Evolutionary conservation across 2,888 invertebrate species (phyloP).

Genomic region (Pachydiplax longipennis): DNA sequence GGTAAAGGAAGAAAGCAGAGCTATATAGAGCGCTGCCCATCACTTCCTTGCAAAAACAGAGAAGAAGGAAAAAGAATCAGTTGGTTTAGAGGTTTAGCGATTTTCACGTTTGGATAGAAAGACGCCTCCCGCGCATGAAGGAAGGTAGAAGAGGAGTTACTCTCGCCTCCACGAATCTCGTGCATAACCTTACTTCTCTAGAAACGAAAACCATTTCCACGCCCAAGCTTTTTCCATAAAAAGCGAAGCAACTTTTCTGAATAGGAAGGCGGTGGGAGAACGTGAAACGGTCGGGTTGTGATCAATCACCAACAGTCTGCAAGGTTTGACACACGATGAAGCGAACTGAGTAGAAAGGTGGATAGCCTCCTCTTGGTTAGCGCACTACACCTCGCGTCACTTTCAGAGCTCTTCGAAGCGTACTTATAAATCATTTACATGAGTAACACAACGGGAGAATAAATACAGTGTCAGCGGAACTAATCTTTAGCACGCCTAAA

Average conservation of each 20-base stretch:
- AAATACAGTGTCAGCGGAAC: neutral
- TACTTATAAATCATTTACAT: neutral
- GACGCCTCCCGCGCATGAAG: neutral
- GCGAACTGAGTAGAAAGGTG: neutral
- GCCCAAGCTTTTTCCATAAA: conserved; percentile 19
- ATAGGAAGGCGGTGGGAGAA: neutral
- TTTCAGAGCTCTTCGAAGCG: neutral
- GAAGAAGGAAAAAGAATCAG: neutral
- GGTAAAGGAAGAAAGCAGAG: neutral
- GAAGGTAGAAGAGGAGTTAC: neutral
- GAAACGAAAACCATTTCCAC: neutral
- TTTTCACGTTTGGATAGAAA: neutral
- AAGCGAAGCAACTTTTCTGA: neutral
- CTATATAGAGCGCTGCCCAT: neutral
- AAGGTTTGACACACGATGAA: neutral
- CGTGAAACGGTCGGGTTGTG: neutral
- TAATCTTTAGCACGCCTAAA: neutral
- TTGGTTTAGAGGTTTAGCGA: neutral
- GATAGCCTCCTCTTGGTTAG: neutral
- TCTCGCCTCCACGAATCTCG: neutral
- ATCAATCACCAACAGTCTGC: conserved; percentile 15
- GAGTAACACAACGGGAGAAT: neutral
- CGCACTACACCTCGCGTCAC: neutral
- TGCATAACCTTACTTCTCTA: neutral
- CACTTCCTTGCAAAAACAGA: neutral